Evolutionary conservation across 1,140 invertebrate genomes (phyloP).

Genomic region (Triops longicaudatus): DNA sequence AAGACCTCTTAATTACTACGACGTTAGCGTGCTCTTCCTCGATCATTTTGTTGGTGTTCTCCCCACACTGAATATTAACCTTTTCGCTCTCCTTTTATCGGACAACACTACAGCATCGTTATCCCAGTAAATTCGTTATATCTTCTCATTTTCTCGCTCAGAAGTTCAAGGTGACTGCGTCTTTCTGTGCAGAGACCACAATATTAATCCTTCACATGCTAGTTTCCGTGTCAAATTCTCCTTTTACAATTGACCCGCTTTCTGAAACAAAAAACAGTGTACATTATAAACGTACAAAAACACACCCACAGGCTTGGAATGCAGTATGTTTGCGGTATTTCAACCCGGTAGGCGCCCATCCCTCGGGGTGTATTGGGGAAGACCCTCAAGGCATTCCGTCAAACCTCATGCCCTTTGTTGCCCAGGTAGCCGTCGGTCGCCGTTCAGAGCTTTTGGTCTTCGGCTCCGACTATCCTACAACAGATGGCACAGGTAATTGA

Average conservation of each 20-base stretch:
- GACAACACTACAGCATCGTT: too few species aligned
- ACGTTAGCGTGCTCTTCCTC: too few species aligned
- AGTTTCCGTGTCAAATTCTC: neutral
- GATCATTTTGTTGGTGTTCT: too few species aligned
- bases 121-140: neutral
- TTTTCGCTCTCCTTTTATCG: too few species aligned
- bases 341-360: slow-evolving; percentile 96
- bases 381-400: slow-evolving; percentile 93
- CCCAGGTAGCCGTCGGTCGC: slow-evolving; percentile 90
- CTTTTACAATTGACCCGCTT: neutral
- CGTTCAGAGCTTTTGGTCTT: slow-evolving; percentile 70
- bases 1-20: too few species aligned
- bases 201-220: neutral
- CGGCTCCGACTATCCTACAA: slow-evolving; percentile 87
- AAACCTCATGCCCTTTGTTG: slow-evolving; percentile 94
- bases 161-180: neutral
- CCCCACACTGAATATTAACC: too few species aligned
- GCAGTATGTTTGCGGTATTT: slow-evolving; percentile 83
- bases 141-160: neutral
- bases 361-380: slow-evolving; percentile 87
- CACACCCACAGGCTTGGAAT: slow-evolving; percentile 53
- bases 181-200: neutral
- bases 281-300: neutral
- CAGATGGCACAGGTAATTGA: slow-evolving; percentile 80
- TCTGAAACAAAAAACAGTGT: neutral